Conservation (phyloP, 2,888 invertebrate genomes). For the Caenorhabditis angaria region DNA sequence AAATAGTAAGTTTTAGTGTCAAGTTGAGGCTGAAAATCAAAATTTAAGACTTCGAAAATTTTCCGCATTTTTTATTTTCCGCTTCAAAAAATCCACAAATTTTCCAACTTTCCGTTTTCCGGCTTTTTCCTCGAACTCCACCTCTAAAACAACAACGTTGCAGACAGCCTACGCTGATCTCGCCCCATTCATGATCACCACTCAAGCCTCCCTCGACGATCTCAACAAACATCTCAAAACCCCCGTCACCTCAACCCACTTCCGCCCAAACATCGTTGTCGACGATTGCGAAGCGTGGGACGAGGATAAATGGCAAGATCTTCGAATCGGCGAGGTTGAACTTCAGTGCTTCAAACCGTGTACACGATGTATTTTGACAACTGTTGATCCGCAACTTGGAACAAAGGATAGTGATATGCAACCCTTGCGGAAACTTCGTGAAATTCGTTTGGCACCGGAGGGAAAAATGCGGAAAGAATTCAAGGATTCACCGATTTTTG, state of each 20-base stretch:
- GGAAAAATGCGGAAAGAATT: conserved; percentile 49
- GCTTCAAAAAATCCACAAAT: no score
- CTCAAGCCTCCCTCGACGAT: conserved; percentile 60
- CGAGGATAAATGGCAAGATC: conserved; percentile 65
- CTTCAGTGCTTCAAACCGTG: conserved; percentile 68
- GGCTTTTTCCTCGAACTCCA: no score
- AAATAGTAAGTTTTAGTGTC: no score
- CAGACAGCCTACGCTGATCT: conserved; percentile 62
- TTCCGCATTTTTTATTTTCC: no score
- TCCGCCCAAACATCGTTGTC: conserved; percentile 67
- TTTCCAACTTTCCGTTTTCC: no score
- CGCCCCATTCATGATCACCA: conserved; percentile 61
- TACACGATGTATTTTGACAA: conserved; percentile 57
- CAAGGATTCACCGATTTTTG: conserved; percentile 55
- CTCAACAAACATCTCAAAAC: conserved; percentile 42
- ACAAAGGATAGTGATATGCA: conserved; percentile 50
- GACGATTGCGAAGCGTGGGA: conserved; percentile 60
- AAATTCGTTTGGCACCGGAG: conserved; percentile 56
- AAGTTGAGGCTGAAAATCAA: no score
- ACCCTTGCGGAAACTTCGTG: conserved; percentile 53
- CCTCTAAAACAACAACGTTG: no score
- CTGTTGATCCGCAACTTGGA: conserved; percentile 50
- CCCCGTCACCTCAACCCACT: conserved; percentile 54
- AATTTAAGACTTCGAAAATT: no score
- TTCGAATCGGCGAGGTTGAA: conserved; percentile 62